Base-by-base conservation (phyloP, 2,888 invertebrate species). In the Chelonus formosanus region DNA sequence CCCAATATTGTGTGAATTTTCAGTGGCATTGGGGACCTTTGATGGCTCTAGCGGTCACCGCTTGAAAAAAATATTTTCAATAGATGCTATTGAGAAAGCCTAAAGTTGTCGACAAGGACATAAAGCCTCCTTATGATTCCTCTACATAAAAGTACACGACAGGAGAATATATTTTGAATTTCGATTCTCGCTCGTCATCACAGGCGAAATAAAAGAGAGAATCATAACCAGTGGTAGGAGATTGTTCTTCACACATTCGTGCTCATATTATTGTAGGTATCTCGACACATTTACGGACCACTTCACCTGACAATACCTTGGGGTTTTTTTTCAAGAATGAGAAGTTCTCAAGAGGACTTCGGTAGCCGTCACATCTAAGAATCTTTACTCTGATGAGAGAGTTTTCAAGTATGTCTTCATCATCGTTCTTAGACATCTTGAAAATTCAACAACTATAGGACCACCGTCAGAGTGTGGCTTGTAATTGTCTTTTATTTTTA, bases 281-380 rank as follows among this genome's bases (percentile, higher is more conserved):
- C 44, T 10, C 48, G 10, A 20, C 48, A 48, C 48, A 10, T 20
- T 7, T 31, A 36, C 8, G 5, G 31, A n/a, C 20, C 55, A 43
- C 57, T 57, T 57, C 34, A 57, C n/a, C 32, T 36, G 34, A 57
- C 44, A 57, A 34, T 57, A n/a, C 43, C 8, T 43, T 5, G 31
- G 31, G 34, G 5, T 31, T 36, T 56, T 5, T 56, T 8, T 45
- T n/a, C 34, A 3, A 3, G 31, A 52, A 52, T 57, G 45, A 44
- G 43, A 44, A 35, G 44, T 31, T 45, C 57, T 57, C 10, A 7
- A 57, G 57, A 34, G 34, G 44, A 31, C 40, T 6, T 45, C 45
- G 45, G 57, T 57, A 57, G 57, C n/a, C 57, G n/a, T 57, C 57
- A 56, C 43, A 45, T 45, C 57, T 57, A 57, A 20, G 32, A 31